Evolutionary conservation across 2,888 invertebrate species (phyloP).

Genomic region (Drosophila gaucha): DNA sequence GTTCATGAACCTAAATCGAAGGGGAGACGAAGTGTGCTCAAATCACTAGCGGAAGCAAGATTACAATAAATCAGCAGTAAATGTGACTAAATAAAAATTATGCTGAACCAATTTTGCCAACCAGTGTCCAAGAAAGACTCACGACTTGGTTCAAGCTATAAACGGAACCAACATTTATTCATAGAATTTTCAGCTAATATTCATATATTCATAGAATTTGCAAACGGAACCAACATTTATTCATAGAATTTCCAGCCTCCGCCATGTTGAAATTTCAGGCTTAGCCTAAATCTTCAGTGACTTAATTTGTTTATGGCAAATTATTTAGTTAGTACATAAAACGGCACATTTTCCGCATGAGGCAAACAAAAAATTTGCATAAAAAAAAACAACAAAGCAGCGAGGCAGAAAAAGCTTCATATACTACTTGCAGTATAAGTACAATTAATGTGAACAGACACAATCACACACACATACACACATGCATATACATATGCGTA

Average conservation of each 20-base stretch:
- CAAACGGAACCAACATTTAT: not conserved
- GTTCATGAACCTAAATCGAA: too few species aligned
- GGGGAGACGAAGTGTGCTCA: not conserved
- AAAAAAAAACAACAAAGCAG: constrained; percentile 41
- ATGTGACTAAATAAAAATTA: too few species aligned
- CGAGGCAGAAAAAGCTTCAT: constrained; percentile 59
- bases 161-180: not conserved
- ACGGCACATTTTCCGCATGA: constrained; percentile 51
- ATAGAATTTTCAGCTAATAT: too few species aligned
- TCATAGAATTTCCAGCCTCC: not conserved
- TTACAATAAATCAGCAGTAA: too few species aligned
- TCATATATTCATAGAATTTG: not conserved
- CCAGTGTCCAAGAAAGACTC: not conserved
- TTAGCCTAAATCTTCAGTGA: constrained; percentile 9
- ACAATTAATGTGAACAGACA: constrained; percentile 59
- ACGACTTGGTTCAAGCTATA: not conserved
- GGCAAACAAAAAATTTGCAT: constrained; percentile 48
- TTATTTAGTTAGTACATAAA: constrained; percentile 33
- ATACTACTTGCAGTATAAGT: constrained; percentile 37
- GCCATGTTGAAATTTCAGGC: not conserved
- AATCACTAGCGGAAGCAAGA: too few species aligned
- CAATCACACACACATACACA: not conserved
- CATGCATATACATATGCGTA: constrained; percentile 2
- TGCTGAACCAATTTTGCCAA: not conserved
- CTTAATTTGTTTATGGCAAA: constrained; percentile 12